Conservation (phyloP, 2,797 vertebrate species). For the Sebastes hubbsi region DNA sequence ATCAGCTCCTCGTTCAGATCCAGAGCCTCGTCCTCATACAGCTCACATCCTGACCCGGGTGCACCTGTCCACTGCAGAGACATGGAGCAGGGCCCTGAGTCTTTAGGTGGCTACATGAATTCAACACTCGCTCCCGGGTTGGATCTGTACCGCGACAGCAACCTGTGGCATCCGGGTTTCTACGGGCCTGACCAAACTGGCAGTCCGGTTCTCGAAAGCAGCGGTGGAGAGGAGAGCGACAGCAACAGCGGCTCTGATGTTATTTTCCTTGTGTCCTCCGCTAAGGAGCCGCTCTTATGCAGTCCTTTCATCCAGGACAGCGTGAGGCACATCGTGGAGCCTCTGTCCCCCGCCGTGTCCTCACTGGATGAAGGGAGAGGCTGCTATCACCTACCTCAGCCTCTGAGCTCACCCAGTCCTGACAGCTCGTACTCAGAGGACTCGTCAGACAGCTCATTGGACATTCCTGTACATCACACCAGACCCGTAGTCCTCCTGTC, state of each 20-base stretch:
- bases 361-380: constrained; percentile 58
- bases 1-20: constrained; percentile 58
- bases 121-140: constrained; percentile 40
- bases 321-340: constrained; percentile 57
- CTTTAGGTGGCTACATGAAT: constrained; percentile 55
- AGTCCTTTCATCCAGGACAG: constrained; percentile 65
- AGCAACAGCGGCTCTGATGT: constrained; percentile 76
- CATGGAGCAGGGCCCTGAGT: constrained; percentile 36
- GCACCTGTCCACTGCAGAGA: constrained; percentile 51
- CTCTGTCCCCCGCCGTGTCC: constrained; percentile 59
- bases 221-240: constrained; percentile 70
- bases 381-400: constrained; percentile 67
- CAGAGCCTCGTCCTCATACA: constrained; percentile 56
- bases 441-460: constrained; percentile 69
- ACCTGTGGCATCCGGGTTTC: constrained; percentile 70
- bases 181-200: constrained; percentile 51
- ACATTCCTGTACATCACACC: constrained; percentile 68
- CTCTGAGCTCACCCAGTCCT: constrained; percentile 67
- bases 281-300: constrained; percentile 71
- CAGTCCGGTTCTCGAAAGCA: constrained; percentile 52
- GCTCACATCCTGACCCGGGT: constrained; percentile 18
- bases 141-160: constrained; percentile 62
- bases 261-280: constrained; percentile 70
- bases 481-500: constrained; percentile 73
- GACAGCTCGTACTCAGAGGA: constrained; percentile 72